Evolutionary conservation across 2,888 invertebrate species (phyloP).

Genomic region (Diarsia mendica): DNA sequence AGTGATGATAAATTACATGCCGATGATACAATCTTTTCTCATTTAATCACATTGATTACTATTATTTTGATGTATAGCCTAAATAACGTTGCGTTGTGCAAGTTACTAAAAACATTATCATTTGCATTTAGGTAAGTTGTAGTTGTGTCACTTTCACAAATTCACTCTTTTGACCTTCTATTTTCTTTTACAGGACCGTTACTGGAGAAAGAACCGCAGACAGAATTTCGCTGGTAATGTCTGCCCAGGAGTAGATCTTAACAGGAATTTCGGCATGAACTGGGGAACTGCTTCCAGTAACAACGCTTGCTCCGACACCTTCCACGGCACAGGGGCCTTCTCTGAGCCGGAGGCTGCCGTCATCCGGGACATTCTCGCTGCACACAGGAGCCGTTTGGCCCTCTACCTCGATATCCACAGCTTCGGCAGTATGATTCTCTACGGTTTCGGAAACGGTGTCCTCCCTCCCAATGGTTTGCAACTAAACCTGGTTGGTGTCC

Average conservation of each 20-base stretch:
- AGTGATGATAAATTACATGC: background rate
- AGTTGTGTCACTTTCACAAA: background rate
- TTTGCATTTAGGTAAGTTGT: background rate
- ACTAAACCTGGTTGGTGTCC: conserved; percentile 80
- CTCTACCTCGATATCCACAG: conserved; percentile 94
- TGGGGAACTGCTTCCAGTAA: conserved; percentile 91
- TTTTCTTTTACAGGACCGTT: conserved; percentile 80
- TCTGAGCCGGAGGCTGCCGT: conserved; percentile 92
- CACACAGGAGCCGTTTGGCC: conserved; percentile 85
- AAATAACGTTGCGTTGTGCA: background rate
- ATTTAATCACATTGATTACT: background rate
- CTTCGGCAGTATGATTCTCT: conserved; percentile 91
- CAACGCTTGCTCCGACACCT: conserved; percentile 90
- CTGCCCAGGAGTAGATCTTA: conserved; percentile 93
- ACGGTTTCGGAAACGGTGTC: conserved; percentile 79
- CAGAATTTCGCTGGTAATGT: conserved; percentile 68
- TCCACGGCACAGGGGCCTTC: conserved; percentile 91
- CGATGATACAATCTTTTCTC: background rate
- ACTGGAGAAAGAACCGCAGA: conserved; percentile 93
- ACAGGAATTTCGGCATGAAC: conserved; percentile 93
- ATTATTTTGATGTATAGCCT: background rate
- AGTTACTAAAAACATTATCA: too few species aligned
- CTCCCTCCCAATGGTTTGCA: conserved; percentile 86
- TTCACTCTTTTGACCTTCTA: background rate
- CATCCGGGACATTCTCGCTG: conserved; percentile 89